A percentile compares a stretch with the other conserved stretches of the same genome.
Evolutionary conservation across 2,888 invertebrate species (phyloP).

Genomic region (Serrognathus titanus): DNA sequence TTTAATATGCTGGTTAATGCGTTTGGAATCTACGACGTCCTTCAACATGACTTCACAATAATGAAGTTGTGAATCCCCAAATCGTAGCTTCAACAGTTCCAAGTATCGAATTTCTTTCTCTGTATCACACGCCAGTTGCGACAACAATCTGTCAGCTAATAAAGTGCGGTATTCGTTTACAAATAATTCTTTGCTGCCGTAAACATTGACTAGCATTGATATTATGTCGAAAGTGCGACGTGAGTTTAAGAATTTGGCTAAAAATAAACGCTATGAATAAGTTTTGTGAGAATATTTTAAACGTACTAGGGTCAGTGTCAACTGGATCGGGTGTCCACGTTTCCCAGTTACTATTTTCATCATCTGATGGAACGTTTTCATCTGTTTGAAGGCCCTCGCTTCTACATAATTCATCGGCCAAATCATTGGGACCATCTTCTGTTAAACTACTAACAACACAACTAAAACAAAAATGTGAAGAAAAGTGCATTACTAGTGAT

Average conservation of each 20-base stretch:
- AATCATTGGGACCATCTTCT: conserved; percentile 88
- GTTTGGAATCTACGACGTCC: conserved; percentile 92
- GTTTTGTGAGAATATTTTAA: neutral
- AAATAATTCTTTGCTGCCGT: conserved; percentile 96
- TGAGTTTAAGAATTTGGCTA: conserved; percentile 58
- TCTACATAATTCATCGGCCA: conserved; percentile 86
- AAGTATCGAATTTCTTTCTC: conserved; percentile 89
- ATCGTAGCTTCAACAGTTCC: conserved; percentile 87
- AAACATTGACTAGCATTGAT: conserved; percentile 96
- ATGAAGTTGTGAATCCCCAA: conserved; percentile 94
- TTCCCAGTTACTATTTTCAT: conserved; percentile 76
- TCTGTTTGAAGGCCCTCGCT: conserved; percentile 71
- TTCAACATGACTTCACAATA: conserved; percentile 99
- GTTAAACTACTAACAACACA: conserved; percentile 93
- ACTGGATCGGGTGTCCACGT: conserved; percentile 93
- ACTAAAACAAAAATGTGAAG: conserved; percentile 39
- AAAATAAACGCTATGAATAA: conserved; percentile 18
- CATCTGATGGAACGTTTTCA: conserved; percentile 64
- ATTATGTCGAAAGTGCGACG: conserved; percentile 83
- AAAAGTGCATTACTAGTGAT: neutral
- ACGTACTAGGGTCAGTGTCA: conserved; percentile 74
- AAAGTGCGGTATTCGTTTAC: conserved; percentile 96
- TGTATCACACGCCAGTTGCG: conserved; percentile 81
- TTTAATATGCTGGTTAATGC: conserved; percentile 83
- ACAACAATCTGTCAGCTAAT: conserved; percentile 83